Evolutionary conservation across 2,113 vertebrate genomes (phyloP), one percentile per base, ranked within the genome.

Genomic region (Microtus montanus): DNA sequence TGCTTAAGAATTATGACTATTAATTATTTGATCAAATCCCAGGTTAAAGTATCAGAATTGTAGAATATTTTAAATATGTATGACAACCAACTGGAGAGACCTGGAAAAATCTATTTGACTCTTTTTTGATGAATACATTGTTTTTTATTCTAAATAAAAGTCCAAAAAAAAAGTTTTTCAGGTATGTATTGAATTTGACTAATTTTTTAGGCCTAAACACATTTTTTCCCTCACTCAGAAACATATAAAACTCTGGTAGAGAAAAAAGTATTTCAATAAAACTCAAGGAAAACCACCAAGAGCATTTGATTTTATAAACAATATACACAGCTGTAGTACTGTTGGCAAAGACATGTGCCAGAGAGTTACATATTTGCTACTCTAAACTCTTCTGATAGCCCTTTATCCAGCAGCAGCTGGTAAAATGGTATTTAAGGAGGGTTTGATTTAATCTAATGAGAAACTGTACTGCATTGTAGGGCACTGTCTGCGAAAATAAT

Each of bases 391-490:
- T 98, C 96, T 84, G 95, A 97, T 98, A 94, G 63, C 96, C 92
- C 93, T 98, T 98, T 98, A 98, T 98, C 97, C 96, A 94, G 97
- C 94, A 98, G 98, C 98, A 98, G 98, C 98, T 98, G 98, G 98
- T 97, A 98, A 98, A 98, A 98, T 96, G 98, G 97, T 98, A 98
- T 98, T 98, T 98, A 98, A 98, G 95, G 98, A 98, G 95, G 97
- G 96, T 98, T 98, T 98, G 98, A 98, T 98, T 98, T 98, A 98
- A 98, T 98, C 98, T 98, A 98, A 98, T 98, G 98, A 98, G 98
- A 98, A 98, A 95, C 97, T 97, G 84, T 96, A 90, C 97, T 98
- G 96, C 96, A 96, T 91, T 97, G 96, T 96, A 98, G 94, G 98
- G 97, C 98, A 96, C 96, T 98, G 98, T 92, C 80, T 98, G 96